Conservation (phyloP, 2,797 vertebrate species). For the Sparus aurata region DNA sequence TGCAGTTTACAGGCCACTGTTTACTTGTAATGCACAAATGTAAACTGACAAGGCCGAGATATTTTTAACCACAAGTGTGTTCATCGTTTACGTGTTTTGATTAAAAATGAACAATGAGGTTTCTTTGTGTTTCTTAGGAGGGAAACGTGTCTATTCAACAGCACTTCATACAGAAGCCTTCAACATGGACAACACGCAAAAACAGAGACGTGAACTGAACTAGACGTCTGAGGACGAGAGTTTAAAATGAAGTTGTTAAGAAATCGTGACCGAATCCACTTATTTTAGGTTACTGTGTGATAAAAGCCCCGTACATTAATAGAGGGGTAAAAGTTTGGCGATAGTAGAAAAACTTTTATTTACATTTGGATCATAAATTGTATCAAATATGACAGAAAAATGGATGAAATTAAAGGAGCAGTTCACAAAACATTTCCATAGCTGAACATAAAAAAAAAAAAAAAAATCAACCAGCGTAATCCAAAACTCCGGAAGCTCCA, state of each 20-base stretch:
- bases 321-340: not conserved
- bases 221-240: no score
- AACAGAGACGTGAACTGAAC: not conserved
- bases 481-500: no score
- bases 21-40: conserved; percentile 21
- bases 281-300: not conserved
- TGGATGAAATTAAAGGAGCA: not conserved
- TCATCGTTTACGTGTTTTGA: not conserved
- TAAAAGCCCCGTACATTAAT: not conserved
- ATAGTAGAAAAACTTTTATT: not conserved
- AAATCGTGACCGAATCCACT: not conserved
- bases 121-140: not conserved
- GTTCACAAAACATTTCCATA: no score
- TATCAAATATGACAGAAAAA: not conserved
- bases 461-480: no score
- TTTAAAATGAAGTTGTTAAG: not conserved
- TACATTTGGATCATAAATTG: not conserved
- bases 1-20: conserved; percentile 36
- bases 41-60: not conserved
- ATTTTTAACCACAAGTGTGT: not conserved
- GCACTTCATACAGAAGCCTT: no score
- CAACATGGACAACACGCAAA: not conserved
- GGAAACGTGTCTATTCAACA: not conserved
- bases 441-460: no score
- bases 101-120: not conserved